Base-by-base conservation (phyloP, 2,888 invertebrate genomes). In the Ormyrus rosae region DNA sequence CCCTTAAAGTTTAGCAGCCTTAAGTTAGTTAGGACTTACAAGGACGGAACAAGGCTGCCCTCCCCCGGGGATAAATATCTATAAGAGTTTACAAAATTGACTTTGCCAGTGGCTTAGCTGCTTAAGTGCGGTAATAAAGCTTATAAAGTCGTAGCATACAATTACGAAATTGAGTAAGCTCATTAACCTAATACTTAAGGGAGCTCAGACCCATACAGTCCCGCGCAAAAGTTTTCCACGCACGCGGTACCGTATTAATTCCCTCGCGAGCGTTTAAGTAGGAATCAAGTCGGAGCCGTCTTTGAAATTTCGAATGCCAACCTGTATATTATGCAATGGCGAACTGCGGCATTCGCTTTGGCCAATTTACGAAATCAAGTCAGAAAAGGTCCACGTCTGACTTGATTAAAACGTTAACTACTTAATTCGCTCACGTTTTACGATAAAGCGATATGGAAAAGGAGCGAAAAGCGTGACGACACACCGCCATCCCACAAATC, bases 41-140 rank as follows among this genome's bases (percentile, higher is more conserved):
- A 61, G 55, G 67, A 55, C 45, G 34, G 50, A 68, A 11, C 56
- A 69, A 69, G 50, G 50, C 69, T 67, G 61, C 34, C 55, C n/a
- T 8, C 55, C 13, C 19, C 53, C 6, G 64, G 46, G 72, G 34
- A 60, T 61, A 34, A 64, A 55, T 65, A 70, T 77, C 51, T 77
- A 63, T 64, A 71, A 70, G 68, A 80, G 80, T 72, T 68, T 68
- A 76, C 76, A 72, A 72, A 76, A 72, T 72, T 61, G 71, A 80
- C 80, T 76, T 76, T 80, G 63, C 65, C 19, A 51, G 34, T 68
- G 63, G 71, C 76, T 74, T 64, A 70, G 71, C 68, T 51, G 8
- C 6, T 46, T 76, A 69, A 71, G 61, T 61, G 61, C 50, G 46
- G 50, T 71, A 61, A 80, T 76, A 76, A 71, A 75, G 76, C 72